phyloP scores from a whole-genome alignment of 2,113 vertebrate species.

The Anser cygnoides region DNA sequence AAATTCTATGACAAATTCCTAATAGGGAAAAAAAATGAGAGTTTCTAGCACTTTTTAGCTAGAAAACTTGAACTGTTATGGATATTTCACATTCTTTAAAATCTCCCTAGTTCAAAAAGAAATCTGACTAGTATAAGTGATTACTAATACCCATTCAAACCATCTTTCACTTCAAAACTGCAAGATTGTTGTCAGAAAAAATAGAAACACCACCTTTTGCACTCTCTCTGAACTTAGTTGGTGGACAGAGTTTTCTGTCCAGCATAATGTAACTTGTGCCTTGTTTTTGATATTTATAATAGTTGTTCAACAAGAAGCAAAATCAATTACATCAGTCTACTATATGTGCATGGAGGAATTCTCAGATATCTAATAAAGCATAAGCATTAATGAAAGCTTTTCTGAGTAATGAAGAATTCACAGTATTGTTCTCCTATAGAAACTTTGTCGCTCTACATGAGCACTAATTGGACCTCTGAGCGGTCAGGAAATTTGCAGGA shows the following conservation, averaged over 20 bases:
- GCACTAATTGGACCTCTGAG: background rate
- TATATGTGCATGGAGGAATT: background rate
- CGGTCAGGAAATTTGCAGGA: background rate
- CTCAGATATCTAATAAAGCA: background rate
- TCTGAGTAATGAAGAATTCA: background rate
- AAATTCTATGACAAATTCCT: background rate
- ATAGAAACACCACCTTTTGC: background rate
- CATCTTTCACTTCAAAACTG: background rate
- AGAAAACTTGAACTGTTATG: background rate
- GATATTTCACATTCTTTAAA: background rate
- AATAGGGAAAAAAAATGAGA: background rate
- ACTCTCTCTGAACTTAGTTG: background rate
- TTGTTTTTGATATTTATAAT: background rate
- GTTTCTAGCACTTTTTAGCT: background rate
- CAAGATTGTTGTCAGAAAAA: background rate
- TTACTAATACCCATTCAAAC: background rate
- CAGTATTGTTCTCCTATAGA: background rate
- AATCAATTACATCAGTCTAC: background rate
- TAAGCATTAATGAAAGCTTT: background rate
- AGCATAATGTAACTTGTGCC: background rate
- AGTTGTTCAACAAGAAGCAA: background rate
- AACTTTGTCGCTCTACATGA: background rate
- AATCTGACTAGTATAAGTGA: background rate
- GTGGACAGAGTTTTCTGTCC: background rate
- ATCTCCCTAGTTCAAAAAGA: background rate